phyloP scores from a whole-genome alignment of 2,888 invertebrate species.

The Pasiphila rectangulata region DNA sequence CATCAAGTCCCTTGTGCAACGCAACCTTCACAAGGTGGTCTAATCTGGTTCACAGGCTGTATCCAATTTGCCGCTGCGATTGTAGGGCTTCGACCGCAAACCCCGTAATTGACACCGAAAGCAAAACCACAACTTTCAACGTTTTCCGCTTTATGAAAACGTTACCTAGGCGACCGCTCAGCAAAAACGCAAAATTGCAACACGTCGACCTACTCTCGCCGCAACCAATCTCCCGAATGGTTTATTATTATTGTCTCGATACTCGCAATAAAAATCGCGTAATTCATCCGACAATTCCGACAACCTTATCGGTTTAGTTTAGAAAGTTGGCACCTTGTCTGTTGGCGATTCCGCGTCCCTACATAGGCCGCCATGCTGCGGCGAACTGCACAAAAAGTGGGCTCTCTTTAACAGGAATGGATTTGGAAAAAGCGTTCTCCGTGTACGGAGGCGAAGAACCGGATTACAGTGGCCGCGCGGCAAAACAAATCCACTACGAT shows the following conservation, averaged over 20 bases:
- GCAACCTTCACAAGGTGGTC: constrained; percentile 63
- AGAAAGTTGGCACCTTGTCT: constrained; percentile 79
- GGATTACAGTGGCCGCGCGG: constrained; percentile 67
- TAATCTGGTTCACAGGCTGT: constrained; percentile 69
- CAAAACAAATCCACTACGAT: constrained; percentile 78
- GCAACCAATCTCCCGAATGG: constrained; percentile 63
- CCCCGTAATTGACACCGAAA: constrained; percentile 71
- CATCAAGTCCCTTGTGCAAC: constrained; percentile 50
- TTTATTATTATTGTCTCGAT: constrained; percentile 62
- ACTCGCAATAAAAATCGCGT: constrained; percentile 71
- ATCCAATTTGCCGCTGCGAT: constrained; percentile 72
- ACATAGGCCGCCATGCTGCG: constrained; percentile 59
- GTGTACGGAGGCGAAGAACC: constrained; percentile 62
- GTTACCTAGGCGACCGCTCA: constrained; percentile 46
- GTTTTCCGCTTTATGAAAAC: no score
- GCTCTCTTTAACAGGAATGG: constrained; percentile 67
- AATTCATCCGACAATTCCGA: constrained; percentile 63
- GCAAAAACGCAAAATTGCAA: constrained; percentile 59
- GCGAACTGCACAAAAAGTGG: constrained; percentile 69
- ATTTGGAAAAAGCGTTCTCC: constrained; percentile 67
- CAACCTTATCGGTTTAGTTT: constrained; percentile 74
- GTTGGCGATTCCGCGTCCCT: constrained; percentile 71
- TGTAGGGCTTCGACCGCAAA: constrained; percentile 73
- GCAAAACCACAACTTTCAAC: constrained; percentile 64
- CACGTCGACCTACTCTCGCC: constrained; percentile 47